phyloP scores from a whole-genome alignment of 2,113 vertebrate species.

The Deroptyus accipitrinus region DNA sequence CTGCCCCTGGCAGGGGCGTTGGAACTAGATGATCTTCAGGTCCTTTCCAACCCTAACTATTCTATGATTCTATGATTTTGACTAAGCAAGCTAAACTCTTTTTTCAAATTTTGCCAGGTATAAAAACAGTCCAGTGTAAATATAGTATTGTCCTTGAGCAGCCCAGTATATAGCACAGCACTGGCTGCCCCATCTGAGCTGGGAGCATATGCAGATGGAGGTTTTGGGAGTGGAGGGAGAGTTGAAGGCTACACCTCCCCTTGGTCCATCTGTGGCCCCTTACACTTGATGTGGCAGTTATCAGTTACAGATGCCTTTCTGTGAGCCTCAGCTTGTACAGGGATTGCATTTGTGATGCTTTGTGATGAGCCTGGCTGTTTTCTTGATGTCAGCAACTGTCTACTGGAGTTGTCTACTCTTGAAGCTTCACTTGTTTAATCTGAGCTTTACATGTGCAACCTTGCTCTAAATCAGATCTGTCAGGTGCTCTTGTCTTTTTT shows the following conservation, averaged over 20 bases:
- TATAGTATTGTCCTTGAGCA: fast-evolving
- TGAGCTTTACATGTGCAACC: neutral
- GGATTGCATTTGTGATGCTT: neutral
- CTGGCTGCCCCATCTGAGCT: fast-evolving
- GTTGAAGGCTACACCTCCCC: neutral
- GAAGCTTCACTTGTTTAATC: neutral
- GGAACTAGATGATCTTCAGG: too few species aligned
- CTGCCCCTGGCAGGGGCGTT: too few species aligned
- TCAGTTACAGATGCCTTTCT: neutral
- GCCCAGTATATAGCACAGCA: fast-evolving
- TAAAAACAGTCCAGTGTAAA: neutral
- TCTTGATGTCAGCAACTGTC: neutral
- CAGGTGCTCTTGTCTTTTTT: neutral
- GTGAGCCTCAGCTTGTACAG: neutral
- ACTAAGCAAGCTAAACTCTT: neutral
- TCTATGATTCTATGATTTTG: neutral
- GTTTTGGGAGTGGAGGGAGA: too few species aligned
- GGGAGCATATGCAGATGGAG: fast-evolving
- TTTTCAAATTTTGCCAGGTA: neutral
- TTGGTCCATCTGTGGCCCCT: neutral
- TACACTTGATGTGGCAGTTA: neutral
- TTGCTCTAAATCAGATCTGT: neutral
- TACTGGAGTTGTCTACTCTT: neutral
- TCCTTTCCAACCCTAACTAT: too few species aligned
- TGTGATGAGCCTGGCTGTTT: neutral